Evolutionary conservation across 2,797 vertebrate genomes (phyloP), one percentile per base, ranked within the genome.

Genomic region (Scomberomorus guttatus): DNA sequence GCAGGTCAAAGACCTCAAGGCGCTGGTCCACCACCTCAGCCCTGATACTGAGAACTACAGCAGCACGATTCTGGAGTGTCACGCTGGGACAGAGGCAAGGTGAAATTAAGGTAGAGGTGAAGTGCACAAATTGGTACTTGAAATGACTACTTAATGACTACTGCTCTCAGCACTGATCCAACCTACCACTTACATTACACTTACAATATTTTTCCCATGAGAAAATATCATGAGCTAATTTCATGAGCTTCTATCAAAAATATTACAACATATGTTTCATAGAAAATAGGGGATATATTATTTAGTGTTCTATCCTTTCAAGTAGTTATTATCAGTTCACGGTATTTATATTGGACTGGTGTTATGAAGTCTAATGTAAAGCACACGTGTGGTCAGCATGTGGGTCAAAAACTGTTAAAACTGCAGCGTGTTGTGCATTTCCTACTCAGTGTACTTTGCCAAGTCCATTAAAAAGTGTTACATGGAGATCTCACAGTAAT

Each of bases 1-100:
- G 78, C 54, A 59, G 2, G 76, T 93, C 88, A 60, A 76, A 87
- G 58, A 93, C 17, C 78, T 93, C 85, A 5, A 94, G 89, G 20
- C 1, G 20, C 39, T 87, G 88, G 39, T 88, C 81, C 68, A 90
- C 81, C 62, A 93, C 88, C 39, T 91, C 57, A 39, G 90, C 92
- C 50, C 12, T 85, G 74, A 93, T 83, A 20, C 18, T 82, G 4
- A 94, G 85, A 80, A 75, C 34, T 3, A 61, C 61, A 68, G 70
- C 1, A 5, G 88, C 34, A 12, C 4, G 0, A 69, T 82, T 88
- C 66, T 93, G 87, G 24, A 93, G 88, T 64, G 74, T 88, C 42
- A 93, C 65, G 58, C 93, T 93, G 42, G 15, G 27, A 86, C 13
- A 80, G 17, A 74, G 2, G 14, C 4, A 54, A 7, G 5, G 9